Conservation (phyloP, 2,888 invertebrate species). For the Drosophila barbarae region DNA sequence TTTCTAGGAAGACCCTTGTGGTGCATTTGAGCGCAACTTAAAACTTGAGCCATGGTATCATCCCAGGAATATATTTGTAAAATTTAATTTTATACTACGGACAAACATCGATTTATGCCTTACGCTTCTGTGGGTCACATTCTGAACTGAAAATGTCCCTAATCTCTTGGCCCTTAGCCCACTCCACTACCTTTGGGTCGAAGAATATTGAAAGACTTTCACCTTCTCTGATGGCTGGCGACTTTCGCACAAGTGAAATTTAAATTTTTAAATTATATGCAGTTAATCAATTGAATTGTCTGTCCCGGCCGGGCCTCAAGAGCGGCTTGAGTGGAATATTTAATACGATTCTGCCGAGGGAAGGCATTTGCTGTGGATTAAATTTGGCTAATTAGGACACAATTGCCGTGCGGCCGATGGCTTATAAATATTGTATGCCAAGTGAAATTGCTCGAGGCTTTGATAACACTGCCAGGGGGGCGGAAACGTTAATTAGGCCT, state of each 20-base stretch:
- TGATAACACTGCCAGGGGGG: conserved; percentile 12
- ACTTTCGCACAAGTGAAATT: conserved; percentile 69
- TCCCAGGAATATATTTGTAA: conserved; percentile 17
- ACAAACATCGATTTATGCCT: conserved; percentile 12
- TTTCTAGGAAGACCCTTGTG: not conserved
- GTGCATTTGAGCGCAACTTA: conserved; percentile 10
- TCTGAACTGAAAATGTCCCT: conserved; percentile 14
- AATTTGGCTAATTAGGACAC: conserved; percentile 67
- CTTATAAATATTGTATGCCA: conserved; percentile 54
- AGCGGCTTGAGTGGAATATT: conserved; percentile 51
- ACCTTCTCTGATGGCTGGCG: conserved; percentile 44
- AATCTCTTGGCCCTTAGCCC: conserved; percentile 15
- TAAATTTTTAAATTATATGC: conserved; percentile 57
- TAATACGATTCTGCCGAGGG: conserved; percentile 47
- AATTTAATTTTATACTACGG: not conserved
- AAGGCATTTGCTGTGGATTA: conserved; percentile 29
- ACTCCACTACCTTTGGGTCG: conserved; percentile 1
- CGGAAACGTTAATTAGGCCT: conserved; percentile 35
- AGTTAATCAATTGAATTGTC: conserved; percentile 60
- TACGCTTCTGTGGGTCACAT: conserved; percentile 16
- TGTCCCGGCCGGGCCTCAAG: conserved; percentile 10
- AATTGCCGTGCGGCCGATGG: conserved; percentile 42
- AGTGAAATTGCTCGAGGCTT: conserved; percentile 41
- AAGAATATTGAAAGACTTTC: conserved; percentile 61
- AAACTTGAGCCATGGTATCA: not conserved